Evolutionary conservation across 2,888 invertebrate genomes (phyloP).

Genomic region (Neria commutata): DNA sequence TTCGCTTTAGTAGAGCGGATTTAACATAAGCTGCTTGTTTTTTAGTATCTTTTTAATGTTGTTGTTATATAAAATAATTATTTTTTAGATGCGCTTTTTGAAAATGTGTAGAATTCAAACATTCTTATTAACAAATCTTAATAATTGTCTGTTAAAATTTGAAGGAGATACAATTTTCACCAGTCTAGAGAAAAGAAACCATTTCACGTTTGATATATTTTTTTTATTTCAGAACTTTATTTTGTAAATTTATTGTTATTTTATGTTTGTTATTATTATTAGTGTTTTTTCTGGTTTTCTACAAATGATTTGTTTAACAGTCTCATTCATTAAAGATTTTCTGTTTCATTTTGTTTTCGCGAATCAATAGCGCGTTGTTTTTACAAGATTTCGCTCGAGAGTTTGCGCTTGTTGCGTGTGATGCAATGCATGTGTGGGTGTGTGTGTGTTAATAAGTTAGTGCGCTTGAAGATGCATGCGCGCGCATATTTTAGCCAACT

Average conservation of each 20-base stretch:
- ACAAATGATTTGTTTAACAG: neutral
- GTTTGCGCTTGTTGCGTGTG: too few relatives aligned
- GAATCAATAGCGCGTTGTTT: conserved; percentile 22
- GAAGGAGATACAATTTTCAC: neutral
- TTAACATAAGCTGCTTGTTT: too few relatives aligned
- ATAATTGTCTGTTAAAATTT: neutral
- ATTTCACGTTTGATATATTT: neutral
- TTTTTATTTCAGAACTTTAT: neutral
- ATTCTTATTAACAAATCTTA: too few relatives aligned
- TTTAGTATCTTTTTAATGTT: too few relatives aligned
- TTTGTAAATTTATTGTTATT: neutral
- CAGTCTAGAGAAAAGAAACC: neutral
- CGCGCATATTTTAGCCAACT: neutral
- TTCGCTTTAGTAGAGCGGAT: too few relatives aligned
- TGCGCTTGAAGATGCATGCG: neutral
- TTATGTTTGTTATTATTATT: neutral
- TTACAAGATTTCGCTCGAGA: conserved; percentile 23
- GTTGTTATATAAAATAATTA: too few relatives aligned
- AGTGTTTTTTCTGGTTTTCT: neutral
- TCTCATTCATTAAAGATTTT: conserved; percentile 9
- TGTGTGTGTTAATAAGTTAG: neutral
- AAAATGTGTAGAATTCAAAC: too few relatives aligned
- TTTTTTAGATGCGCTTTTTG: too few relatives aligned
- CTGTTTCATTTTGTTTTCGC: neutral
- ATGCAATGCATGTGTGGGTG: neutral